Conservation (phyloP, 2,797 vertebrate genomes). For the Anolis apletophallus region DNA sequence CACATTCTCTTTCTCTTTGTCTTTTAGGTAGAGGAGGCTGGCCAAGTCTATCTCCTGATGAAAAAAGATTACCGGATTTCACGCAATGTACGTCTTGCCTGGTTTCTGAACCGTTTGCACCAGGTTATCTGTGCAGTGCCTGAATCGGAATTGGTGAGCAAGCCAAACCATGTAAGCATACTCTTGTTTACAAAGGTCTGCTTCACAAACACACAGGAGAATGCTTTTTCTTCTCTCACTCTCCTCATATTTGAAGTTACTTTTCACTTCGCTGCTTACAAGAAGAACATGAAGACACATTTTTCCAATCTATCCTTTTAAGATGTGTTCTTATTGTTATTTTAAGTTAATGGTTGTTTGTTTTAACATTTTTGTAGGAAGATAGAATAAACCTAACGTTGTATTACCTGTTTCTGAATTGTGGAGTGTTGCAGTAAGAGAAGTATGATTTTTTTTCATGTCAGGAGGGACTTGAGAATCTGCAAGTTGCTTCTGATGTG, state of each 20-base stretch:
- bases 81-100: slow-evolving; percentile 94
- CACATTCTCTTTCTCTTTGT: not conserved
- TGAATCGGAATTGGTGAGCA: slow-evolving; percentile 87
- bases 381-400: not conserved
- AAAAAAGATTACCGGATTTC: slow-evolving; percentile 96
- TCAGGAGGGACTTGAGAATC: too few relatives aligned
- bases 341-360: not conserved
- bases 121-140: slow-evolving; percentile 89
- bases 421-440: not conserved
- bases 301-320: not conserved
- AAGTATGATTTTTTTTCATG: not conserved
- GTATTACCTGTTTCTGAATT: not conserved
- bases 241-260: not conserved
- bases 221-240: not conserved
- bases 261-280: not conserved
- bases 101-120: slow-evolving; percentile 93
- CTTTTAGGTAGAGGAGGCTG: slow-evolving; percentile 92
- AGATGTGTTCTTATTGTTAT: not conserved
- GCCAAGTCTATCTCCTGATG: slow-evolving; percentile 95
- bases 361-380: not conserved
- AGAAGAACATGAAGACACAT: not conserved
- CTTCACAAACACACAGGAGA: not conserved
- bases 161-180: not conserved
- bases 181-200: not conserved
- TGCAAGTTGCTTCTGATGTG: too few relatives aligned